Base-by-base conservation (phyloP, 2,797 vertebrate genomes). In the Cirrhinus mrigala region DNA sequence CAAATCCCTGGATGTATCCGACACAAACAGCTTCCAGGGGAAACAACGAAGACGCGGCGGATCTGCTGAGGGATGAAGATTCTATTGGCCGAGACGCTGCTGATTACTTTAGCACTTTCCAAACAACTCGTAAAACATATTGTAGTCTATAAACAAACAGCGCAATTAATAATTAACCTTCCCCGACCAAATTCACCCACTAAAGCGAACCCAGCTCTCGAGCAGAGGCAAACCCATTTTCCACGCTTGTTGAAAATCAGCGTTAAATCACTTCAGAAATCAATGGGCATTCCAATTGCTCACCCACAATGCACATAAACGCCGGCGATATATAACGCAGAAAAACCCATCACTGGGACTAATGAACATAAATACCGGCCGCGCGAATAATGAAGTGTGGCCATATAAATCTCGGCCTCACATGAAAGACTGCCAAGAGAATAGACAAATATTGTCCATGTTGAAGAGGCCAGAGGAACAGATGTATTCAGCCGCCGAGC, bases 261-360 rank as follows among this genome's bases (percentile, higher is more conserved):
- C 89, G 92, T 94, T 94, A 94, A 93, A 94, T 94, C 93, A 91
- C 91, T 92, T 90, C 78, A 70, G 87, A 89, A 92, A 94, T 95
- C 93, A 90, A 94, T 94, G 91, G 5, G 46, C 89, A 93, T 90
- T 93, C 84, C 90, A 82, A 90, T 91, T 80, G 90, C 90, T 88
- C 69, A 83, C 33, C 79, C 89, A 83, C 89, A 78, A 82, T 69
- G 87, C 91, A 48, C 74, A 81, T 78, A 87, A 89, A 84, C 69
- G 71, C 60, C n/a, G 4, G 33, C 66, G 18, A 86, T 83, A 86
- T 85, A 82, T 87, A 81, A 88, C 62, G 3, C 83, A 77, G 70
- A 74, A 64, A 66, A 86, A 85, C 54, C 83, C 73, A 58, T 88
- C 84, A 81, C 78, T 73, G 58, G 56, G 68, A 77, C 60, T 85